Conservation (phyloP, 2,113 vertebrate genomes). For the Laticauda colubrina region DNA sequence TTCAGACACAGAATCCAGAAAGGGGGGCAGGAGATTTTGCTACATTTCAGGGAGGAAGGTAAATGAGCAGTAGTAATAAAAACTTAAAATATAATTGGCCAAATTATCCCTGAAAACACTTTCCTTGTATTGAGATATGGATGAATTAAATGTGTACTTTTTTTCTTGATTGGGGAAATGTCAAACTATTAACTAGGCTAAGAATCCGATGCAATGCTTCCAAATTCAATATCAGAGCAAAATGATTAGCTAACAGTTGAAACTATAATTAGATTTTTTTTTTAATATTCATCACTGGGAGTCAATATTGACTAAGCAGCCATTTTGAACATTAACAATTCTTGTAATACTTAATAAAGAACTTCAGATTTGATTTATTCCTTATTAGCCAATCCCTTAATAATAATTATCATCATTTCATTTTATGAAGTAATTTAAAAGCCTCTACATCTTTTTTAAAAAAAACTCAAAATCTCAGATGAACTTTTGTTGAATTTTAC, state of each 20-base stretch:
- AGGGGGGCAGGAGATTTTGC: background rate
- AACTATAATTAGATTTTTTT: conserved; percentile 6
- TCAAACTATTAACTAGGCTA: background rate
- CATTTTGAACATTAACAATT: background rate
- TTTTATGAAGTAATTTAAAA: background rate
- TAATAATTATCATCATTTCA: background rate
- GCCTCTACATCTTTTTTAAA: background rate
- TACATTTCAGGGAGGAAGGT: background rate
- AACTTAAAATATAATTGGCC: background rate
- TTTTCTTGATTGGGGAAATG: background rate
- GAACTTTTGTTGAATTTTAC: conserved; percentile 5
- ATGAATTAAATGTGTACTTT: background rate
- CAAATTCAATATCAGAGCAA: background rate
- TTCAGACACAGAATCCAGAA: background rate
- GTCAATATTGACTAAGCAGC: background rate
- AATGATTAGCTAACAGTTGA: background rate
- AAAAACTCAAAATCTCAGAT: background rate
- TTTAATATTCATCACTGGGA: background rate
- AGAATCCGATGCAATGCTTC: background rate
- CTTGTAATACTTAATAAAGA: background rate
- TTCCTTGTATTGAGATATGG: background rate
- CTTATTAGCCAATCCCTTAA: background rate
- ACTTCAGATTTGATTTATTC: background rate
- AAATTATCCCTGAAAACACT: accelerated
- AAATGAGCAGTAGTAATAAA: background rate